Evolutionary conservation across 2,888 invertebrate species (phyloP).

Genomic region (Eupithecia vulgata): DNA sequence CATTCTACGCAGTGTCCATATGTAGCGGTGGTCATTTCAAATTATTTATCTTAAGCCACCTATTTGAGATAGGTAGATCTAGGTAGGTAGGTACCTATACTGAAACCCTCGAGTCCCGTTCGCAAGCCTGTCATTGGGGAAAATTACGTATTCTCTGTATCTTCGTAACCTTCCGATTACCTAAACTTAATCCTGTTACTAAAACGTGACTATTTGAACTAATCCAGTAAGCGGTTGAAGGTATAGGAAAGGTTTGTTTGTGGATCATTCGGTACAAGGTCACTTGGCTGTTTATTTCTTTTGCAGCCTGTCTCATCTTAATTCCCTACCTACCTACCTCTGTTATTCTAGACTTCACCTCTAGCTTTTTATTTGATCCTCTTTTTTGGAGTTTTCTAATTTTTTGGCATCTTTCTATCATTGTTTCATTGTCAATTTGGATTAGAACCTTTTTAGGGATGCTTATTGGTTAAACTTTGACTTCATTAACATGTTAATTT

Average conservation of each 20-base stretch:
- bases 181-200: constrained; percentile 53
- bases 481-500: background rate
- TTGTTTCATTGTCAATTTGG: background rate
- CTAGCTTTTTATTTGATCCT: background rate
- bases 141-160: constrained; percentile 1
- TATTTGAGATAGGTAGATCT: background rate
- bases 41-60: background rate
- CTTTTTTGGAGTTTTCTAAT: background rate
- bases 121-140: background rate
- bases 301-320: background rate
- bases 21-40: constrained; percentile 3
- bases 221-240: constrained; percentile 47
- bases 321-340: no score
- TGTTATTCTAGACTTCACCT: background rate
- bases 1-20: constrained; percentile 19
- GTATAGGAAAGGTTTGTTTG: constrained; percentile 51
- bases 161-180: constrained; percentile 2
- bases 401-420: background rate
- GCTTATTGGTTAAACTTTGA: background rate
- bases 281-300: background rate
- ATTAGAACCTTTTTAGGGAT: background rate
- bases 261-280: background rate
- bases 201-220: constrained; percentile 54
- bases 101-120: background rate
- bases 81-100: no score